These are phyloP conservation scores for Drosophila tristis DNA, from an alignment of 1,140 invertebrate species.

Conservation along the genomic window DNA sequence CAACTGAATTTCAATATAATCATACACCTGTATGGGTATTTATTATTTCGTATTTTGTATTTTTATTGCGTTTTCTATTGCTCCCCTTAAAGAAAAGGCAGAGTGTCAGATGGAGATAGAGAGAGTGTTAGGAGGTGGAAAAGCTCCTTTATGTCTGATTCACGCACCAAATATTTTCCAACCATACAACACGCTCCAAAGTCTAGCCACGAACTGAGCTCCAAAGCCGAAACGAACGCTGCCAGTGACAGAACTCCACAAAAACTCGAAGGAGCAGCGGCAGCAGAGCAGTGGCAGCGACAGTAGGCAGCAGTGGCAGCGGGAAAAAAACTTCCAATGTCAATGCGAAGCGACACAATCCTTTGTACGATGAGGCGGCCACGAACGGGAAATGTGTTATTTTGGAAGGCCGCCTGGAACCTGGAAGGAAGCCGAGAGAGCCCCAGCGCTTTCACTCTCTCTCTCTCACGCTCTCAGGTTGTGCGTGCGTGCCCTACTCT, in stretches of 20 bases:
- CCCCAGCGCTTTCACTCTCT: conserved; percentile 10
- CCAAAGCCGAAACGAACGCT: conserved; percentile 23
- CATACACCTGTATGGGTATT: too few species aligned
- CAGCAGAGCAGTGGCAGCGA: too few species aligned
- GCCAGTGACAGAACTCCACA: conserved; percentile 53
- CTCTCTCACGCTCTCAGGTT: conserved; percentile 16
- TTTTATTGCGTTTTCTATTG: too few species aligned
- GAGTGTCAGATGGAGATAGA: background rate
- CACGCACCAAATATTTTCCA: conserved; percentile 60
- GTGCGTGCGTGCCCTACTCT: conserved; percentile 38
- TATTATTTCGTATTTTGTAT: too few species aligned
- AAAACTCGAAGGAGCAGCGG: conserved; percentile 17
- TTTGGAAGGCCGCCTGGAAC: conserved; percentile 74
- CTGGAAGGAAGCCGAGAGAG: conserved; percentile 7
- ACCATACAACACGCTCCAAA: conserved; percentile 78
- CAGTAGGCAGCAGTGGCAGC: too few species aligned
- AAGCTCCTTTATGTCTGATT: conserved; percentile 41
- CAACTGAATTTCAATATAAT: conserved; percentile 41
- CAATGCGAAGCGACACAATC: conserved; percentile 58
- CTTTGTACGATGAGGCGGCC: conserved; percentile 43
- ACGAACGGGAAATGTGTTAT: conserved; percentile 67
- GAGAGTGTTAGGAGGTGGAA: background rate
- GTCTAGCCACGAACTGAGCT: conserved; percentile 80
- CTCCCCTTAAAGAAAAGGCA: too few species aligned
- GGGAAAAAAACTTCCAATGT: conserved; percentile 62